A percentile compares a stretch with the other conserved stretches of the same genome.
Conservation (phyloP, 2,797 vertebrate genomes). For the Catharus ustulatus region DNA sequence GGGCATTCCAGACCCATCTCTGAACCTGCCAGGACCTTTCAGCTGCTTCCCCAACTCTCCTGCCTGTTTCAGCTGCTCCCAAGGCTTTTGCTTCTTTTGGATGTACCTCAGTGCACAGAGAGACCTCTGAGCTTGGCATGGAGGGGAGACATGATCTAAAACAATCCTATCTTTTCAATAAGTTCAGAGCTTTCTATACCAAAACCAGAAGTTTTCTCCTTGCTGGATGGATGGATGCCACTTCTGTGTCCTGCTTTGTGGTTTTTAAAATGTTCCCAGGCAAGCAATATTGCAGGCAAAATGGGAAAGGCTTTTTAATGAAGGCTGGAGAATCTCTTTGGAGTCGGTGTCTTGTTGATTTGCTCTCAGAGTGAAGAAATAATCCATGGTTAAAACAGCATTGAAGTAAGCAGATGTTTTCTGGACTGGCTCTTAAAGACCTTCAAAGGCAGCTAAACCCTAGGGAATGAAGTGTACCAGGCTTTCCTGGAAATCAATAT, state of each 20-base stretch:
- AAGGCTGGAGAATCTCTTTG: not conserved
- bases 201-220: not conserved
- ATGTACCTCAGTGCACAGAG: not conserved
- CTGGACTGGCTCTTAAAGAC: not conserved
- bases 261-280: not conserved
- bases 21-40: not conserved
- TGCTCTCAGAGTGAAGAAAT: not conserved
- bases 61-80: not conserved
- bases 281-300: not conserved
- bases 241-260: not conserved
- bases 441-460: not conserved
- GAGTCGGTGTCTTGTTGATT: not conserved
- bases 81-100: not conserved
- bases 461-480: not conserved
- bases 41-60: not conserved
- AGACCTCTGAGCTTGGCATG: not conserved
- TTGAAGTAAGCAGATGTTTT: not conserved
- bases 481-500: not conserved
- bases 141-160: not conserved
- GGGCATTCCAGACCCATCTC: not conserved
- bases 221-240: not conserved
- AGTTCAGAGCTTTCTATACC: not conserved
- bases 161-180: accelerated
- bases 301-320: not conserved
- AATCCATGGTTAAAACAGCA: not conserved